Conservation (phyloP, 2,113 vertebrate genomes). For the zebrafish (Danio rerio) region DNA sequence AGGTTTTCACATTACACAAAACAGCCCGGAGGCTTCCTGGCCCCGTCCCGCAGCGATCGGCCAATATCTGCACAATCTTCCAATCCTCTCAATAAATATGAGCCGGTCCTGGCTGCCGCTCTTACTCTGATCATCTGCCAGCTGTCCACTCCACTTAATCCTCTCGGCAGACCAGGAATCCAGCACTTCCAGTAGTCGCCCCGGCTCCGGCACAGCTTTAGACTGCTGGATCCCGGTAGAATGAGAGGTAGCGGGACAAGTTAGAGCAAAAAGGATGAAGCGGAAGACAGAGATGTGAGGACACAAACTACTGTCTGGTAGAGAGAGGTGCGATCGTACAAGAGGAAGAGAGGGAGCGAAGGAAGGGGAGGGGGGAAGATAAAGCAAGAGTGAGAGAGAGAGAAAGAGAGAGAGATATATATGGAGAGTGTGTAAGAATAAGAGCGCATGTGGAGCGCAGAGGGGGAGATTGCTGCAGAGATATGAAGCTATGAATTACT, state of each 20-base stretch:
- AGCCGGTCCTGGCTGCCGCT: slow-evolving; percentile 31
- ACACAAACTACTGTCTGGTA: slow-evolving; percentile 12
- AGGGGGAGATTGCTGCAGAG: slow-evolving; percentile 55
- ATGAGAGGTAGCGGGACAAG: slow-evolving; percentile 5
- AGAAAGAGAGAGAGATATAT: slow-evolving; percentile 15
- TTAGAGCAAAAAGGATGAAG: slow-evolving; percentile 28
- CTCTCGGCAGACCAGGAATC: slow-evolving; percentile 51
- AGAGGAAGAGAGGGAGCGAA: slow-evolving; percentile 26
- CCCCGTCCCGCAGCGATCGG: slow-evolving; percentile 35
- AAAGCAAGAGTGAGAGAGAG: slow-evolving; percentile 43
- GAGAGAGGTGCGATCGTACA: slow-evolving; percentile 39
- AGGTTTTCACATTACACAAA: slow-evolving; percentile 51
- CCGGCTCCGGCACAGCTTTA: slow-evolving; percentile 36
- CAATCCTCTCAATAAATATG: slow-evolving; percentile 48
- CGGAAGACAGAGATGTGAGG: slow-evolving; percentile 34
- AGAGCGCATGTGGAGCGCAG: slow-evolving; percentile 23
- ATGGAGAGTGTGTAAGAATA: slow-evolving; percentile 37
- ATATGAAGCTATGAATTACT: slow-evolving; percentile 46
- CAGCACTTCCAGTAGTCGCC: slow-evolving; percentile 22
- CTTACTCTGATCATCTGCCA: slow-evolving; percentile 46
- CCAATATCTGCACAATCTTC: slow-evolving; percentile 47
- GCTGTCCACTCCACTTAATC: slow-evolving; percentile 59
- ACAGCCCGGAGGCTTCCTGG: slow-evolving; percentile 45
- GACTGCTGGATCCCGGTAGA: neutral
- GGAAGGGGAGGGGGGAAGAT: slow-evolving; percentile 34